Evolutionary conservation across 1,140 invertebrate genomes (phyloP).

Genomic region (Globodera rostochiensis): DNA sequence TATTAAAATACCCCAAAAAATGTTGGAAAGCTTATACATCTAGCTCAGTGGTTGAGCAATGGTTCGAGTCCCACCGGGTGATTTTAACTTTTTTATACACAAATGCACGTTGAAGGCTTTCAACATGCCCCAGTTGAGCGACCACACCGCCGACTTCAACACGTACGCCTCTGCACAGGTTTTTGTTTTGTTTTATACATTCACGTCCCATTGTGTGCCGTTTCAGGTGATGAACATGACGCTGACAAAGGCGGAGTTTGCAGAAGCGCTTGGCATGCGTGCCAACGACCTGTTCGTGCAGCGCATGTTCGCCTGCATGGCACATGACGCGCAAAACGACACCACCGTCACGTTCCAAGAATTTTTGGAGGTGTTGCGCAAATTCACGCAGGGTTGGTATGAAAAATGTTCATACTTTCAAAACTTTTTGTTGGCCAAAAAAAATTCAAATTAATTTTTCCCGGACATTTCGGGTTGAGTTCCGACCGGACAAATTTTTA

Average conservation of each 20-base stretch:
- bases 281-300: conserved; percentile 93
- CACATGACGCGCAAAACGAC: conserved; percentile 73
- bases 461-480: too few relatives aligned
- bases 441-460: too few relatives aligned
- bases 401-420: background rate
- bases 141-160: conserved; percentile 44
- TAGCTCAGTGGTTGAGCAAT: too few relatives aligned
- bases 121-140: conserved; percentile 51
- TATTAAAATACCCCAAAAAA: too few relatives aligned
- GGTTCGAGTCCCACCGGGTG: too few relatives aligned
- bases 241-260: conserved; percentile 91
- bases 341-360: conserved; percentile 82
- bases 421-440: conserved; percentile 4
- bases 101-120: conserved; percentile 50
- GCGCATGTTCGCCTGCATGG: conserved; percentile 98
- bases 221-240: conserved; percentile 35
- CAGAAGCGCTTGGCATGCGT: conserved; percentile 93
- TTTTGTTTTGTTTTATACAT: background rate
- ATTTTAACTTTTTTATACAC: too few relatives aligned
- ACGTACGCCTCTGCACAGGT: conserved; percentile 51
- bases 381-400: conserved; percentile 47
- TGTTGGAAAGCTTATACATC: background rate
- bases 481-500: too few relatives aligned
- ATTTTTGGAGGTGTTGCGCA: conserved; percentile 81
- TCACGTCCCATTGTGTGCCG: background rate